Conservation (phyloP, 2,797 vertebrate genomes). For the Gallinago nigripennis region DNA sequence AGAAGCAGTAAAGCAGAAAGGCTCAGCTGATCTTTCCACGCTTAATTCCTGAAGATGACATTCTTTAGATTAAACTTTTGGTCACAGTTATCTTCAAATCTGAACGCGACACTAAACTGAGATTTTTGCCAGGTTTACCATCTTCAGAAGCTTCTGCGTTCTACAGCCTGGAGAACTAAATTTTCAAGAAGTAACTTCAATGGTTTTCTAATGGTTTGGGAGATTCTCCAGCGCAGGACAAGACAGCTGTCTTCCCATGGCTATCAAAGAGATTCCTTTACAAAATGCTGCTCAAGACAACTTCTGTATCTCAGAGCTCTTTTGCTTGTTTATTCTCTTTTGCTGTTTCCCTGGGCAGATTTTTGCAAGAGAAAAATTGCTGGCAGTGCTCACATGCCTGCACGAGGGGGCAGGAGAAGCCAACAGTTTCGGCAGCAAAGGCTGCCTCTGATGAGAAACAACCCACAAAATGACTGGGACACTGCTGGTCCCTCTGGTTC, state of each 20-base stretch:
- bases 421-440: slow-evolving; percentile 58
- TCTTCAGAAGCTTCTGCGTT: background rate
- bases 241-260: background rate
- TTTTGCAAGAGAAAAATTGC: background rate
- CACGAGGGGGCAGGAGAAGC: slow-evolving; percentile 80
- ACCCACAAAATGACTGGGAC: background rate
- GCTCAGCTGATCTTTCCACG: background rate
- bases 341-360: background rate
- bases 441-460: background rate
- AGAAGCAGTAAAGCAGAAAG: background rate
- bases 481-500: background rate
- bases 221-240: background rate
- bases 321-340: background rate
- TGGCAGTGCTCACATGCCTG: slow-evolving; percentile 58
- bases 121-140: background rate
- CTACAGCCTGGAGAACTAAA: background rate
- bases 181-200: background rate
- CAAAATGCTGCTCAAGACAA: background rate
- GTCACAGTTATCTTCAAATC: background rate
- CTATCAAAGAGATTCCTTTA: background rate
- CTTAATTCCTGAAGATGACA: background rate
- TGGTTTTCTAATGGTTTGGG: background rate
- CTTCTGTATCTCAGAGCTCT: background rate
- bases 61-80: background rate
- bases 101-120: rapidly evolving